A percentile compares a stretch with the other conserved stretches of the same genome.
phyloP scores from a whole-genome alignment of 2,113 vertebrate species.

The Phalacrocorax carbo region DNA sequence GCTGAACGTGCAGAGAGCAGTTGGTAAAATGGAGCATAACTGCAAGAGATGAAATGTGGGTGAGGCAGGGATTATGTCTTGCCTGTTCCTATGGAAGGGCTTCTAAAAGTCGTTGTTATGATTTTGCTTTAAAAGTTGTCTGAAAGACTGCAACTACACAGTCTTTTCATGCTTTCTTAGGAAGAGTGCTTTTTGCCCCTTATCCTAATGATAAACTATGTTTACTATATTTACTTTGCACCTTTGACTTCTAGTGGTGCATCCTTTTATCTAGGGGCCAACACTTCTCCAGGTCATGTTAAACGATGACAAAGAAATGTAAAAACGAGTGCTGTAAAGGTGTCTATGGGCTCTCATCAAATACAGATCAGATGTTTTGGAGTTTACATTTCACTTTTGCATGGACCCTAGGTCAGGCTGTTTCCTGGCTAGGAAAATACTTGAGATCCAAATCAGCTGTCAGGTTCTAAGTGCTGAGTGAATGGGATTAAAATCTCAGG shows the following conservation, averaged over 20 bases:
- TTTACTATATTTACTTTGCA: neutral
- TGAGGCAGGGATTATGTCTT: neutral
- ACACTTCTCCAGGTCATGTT: neutral
- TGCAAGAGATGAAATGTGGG: neutral
- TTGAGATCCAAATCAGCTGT: neutral
- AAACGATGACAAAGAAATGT: neutral
- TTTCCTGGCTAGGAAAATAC: neutral
- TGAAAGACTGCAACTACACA: neutral
- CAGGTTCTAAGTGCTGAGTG: neutral
- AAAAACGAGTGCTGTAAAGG: neutral
- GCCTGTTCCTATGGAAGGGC: neutral
- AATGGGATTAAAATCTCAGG: neutral
- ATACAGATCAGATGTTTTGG: neutral
- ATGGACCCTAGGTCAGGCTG: neutral
- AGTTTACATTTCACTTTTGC: neutral
- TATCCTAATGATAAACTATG: neutral
- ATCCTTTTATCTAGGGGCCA: neutral
- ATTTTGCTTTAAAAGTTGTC: neutral
- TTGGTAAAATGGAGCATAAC: neutral
- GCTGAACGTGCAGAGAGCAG: neutral
- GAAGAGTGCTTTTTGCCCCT: neutral
- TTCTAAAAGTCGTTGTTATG: neutral
- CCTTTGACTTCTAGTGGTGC: neutral
- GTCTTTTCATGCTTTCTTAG: neutral
- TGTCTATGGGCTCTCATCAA: neutral